Evolutionary conservation across 2,797 vertebrate species (phyloP), one percentile per base, ranked within the genome.

Genomic region (Sorex maritimensis): DNA sequence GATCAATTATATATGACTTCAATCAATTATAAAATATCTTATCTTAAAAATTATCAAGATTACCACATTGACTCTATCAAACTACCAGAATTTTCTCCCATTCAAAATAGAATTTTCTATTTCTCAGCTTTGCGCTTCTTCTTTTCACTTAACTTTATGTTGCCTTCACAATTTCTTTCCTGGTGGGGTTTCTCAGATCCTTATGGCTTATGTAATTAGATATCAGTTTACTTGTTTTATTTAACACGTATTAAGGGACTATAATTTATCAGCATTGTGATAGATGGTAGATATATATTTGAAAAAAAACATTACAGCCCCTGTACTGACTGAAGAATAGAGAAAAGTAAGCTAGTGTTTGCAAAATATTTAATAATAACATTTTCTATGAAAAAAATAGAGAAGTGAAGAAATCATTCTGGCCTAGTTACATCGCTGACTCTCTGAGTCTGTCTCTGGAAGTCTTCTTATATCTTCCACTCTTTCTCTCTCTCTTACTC

Each of bases 221-320:
- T 26, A 88, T 85, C 73, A 72, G 63, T 15, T 82, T 72, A 80
- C 30, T 77, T 83, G 91, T 80, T 77, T 68, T 86, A 63, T 13
- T 86, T 19, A 88, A 41, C 10, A 74, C 74, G 58, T 65, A 55
- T 28, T 67, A 28, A 65, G 21, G 4, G 69, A 75, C 72, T 72
- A 38, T 5, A 73, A 34, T 75, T 24, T 28, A 49, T 15, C 21
- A 82, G 5, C 67, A 46, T 4, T 72, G 21, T 84, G 68, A 68
- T 21, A n/a, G 11, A 12, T 68, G 4, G 34, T 68, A n/a, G 14
- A 15, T 19, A 44, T 49, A 28, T 85, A n/a, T 68, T 55, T 72
- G 28, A 85, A 93, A 80, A 80, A 95, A 88, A 72, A 13, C 38
- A 19, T 49, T 17, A 67, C n/a, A 61, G 19, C 21, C 75, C 30